Evolutionary conservation across 2,888 invertebrate genomes (phyloP), one percentile per base, ranked within the genome.

Genomic region (Conops quadrifasciatus): DNA sequence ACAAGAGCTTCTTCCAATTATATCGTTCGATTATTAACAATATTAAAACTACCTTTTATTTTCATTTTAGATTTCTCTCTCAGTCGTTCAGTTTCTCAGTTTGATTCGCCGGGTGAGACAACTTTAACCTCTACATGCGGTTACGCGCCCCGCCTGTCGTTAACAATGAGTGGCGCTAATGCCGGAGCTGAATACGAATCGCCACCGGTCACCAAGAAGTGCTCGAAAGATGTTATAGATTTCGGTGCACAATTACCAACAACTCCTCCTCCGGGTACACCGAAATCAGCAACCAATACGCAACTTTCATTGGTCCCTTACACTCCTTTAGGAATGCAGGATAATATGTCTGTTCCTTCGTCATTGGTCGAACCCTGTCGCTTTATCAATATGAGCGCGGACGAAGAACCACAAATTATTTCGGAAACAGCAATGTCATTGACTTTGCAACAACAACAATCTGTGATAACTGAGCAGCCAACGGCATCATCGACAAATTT

Each of bases 401-500:
- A 85, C 76, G 85, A 85, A 71, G 84, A 84, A 77, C 74, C 78
- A 26, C 36, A 59, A 9, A 19, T 67, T 51, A 51, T 64, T 64
- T 7, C 70, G 43, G 11, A 63, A 73, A 16, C 72, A 73, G 19
- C 70, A 67, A 24, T 72, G 59, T 49, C 70, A 60, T 62, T 75
- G 74, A 73, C 78, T 73, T 74, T 78, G 80, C 78, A 79, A 75
- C 78, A 78, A 80, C 80, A 80, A 81, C 80, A 80, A 80, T 82
- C 84, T 84, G 84, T 84, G 84, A 84, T 84, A 84, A 84, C 84
- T 80, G 85, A 84, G 80, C 84, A 84, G 80, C 85, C 84, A 81
- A 84, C 83, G 77, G 80, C 83, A 77, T 81, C 84, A 76, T 80
- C 83, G 72, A 81, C 78, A 74, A 83, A 83, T 76, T 76, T 82